Base-by-base conservation (phyloP, 2,888 invertebrate genomes). In the Pelosia muscerda region DNA sequence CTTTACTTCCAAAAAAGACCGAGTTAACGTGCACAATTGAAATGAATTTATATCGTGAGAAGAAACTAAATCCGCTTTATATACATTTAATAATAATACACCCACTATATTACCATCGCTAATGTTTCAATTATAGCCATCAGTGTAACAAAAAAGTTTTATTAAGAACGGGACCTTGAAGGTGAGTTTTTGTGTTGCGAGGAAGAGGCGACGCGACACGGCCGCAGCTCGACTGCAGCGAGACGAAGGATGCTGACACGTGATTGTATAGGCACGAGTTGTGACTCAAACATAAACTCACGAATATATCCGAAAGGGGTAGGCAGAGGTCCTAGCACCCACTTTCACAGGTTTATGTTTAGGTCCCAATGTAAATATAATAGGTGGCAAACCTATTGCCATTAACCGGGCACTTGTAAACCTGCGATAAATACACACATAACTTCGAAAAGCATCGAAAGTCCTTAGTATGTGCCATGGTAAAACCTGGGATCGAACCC, bases 201-300 rank as follows among this genome's bases (percentile, higher is more conserved):
- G 62, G 66, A 67, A 63, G 67, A 63, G 38, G 54, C 23, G 53
- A 28, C 54, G 58, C 11, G 58, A 49, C 67, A 59, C 68, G 81
- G 81, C 70, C 75, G 62, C 60, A 68, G 57, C 65, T 79, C 77
- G 53, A 69, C 75, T 79, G 81, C 71, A 74, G 72, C 81, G 81
- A 79, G 68, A 71, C 65, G 64, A 63, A 63, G 61, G 66, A 78
- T 55, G 57, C 64, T 63, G 63, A 10, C 13, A 54, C 54, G 38
- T n/a, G n/a, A n/a, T n/a, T n/a, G n/a, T n/a, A n/a, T n/a, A n/a
- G n/a, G n/a, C n/a, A n/a, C n/a, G n/a, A n/a, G n/a, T n/a, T n/a
- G n/a, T n/a, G n/a, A n/a, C n/a, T n/a, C n/a, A n/a, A n/a, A n/a
- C n/a, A n/a, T n/a, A n/a, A n/a, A n/a, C n/a, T n/a, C n/a, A n/a